Base-by-base conservation (phyloP, 2,113 vertebrate genomes). In the Gasterosteus nipponicus region DNA sequence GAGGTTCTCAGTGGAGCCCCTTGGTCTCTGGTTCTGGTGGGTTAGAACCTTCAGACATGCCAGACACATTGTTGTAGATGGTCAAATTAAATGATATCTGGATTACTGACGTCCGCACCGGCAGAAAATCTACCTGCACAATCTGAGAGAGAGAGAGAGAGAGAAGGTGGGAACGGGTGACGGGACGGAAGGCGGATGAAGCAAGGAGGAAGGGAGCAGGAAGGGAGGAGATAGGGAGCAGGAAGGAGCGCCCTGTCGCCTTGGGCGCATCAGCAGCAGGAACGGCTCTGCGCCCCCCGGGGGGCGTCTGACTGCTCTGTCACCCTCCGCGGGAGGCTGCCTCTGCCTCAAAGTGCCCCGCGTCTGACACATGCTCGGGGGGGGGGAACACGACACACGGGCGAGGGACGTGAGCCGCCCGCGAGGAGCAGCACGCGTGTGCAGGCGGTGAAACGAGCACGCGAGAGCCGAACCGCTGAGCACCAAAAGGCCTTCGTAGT, bases 221-320 rank as follows among this genome's bases (percentile, higher is more conserved):
- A 22, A 8, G 57, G 57, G 35, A 39, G 79, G 51, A 54, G 59
- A 66, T 51, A 56, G 39, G 63, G 81, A 59, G 68, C 73, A 67
- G 80, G 62, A 75, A 75, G 56, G 51, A 78, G 86, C 11, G 75
- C 88, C 78, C 77, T 88, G 86, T 93, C 86, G 84, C 92, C 87
- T 86, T 82, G 83, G 88, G 88, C 89, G 89, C 88, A 87, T 88
- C 87, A 90, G 86, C 83, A 83, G 87, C 84, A 92, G 88, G 85
- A 87, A 82, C 87, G 81, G 83, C 86, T 85, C 78, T 76, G 41
- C 75, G 87, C 83, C 83, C 84, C 81, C 22, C 22, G 1, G 22
- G 22, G 22, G 22, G 22, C 80, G 80, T 81, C 89, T 84, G 87
- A 89, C 91, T 91, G 87, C 89, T 90, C 86, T 69, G 86, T 91